Conservation (phyloP, 2,888 invertebrate species). For the Ophraella communa region DNA sequence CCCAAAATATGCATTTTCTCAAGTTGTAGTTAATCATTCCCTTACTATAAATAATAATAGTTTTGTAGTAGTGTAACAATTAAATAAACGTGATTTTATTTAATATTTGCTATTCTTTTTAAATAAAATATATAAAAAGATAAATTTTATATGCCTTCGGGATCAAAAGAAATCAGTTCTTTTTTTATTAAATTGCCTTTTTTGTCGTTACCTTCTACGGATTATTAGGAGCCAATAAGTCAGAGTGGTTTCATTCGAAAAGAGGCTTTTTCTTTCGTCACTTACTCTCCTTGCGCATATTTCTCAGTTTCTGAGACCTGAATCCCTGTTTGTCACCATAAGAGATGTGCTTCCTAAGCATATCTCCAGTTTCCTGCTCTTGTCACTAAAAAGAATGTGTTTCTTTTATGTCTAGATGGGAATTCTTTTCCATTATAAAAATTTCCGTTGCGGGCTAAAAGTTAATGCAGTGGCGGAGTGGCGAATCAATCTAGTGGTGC, state of each 20-base stretch:
- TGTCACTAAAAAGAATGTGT: background rate
- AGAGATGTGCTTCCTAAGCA: background rate
- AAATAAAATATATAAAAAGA: too few relatives aligned
- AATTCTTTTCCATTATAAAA: constrained; percentile 2
- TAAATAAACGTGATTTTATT: too few relatives aligned
- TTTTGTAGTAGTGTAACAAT: too few relatives aligned
- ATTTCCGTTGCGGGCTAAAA: background rate
- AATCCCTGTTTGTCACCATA: background rate
- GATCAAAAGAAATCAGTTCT: background rate
- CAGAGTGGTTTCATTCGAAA: constrained; percentile 15
- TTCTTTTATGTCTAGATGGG: background rate
- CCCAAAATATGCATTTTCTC: too few relatives aligned
- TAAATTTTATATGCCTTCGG: background rate
- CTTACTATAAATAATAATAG: too few relatives aligned
- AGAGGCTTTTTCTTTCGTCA: constrained; percentile 4
- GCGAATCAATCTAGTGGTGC: background rate
- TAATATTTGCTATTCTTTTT: too few relatives aligned
- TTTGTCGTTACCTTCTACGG: background rate
- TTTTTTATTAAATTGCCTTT: constrained; percentile 2
- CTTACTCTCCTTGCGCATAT: constrained; percentile 3
- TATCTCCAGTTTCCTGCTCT: background rate
- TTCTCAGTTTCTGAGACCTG: background rate
- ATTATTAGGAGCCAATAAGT: constrained; percentile 16
- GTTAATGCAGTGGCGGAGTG: background rate
- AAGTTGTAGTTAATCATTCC: too few relatives aligned